Base-by-base conservation (phyloP, 2,797 vertebrate species). In the Esox masquinongy region DNA sequence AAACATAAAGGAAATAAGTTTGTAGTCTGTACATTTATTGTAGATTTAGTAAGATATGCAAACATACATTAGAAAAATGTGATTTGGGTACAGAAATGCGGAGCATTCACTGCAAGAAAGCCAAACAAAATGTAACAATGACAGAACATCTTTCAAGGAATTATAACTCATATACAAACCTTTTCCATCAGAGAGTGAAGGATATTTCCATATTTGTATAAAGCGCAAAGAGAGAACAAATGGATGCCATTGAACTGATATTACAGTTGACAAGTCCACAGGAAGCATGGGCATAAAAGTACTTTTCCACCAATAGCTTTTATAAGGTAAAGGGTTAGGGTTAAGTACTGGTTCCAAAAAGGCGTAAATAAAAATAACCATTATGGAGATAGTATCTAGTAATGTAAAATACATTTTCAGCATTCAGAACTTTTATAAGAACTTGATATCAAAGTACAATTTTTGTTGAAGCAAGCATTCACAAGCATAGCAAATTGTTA, bases 401-500 rank as follows among this genome's bases (percentile, higher is more conserved):
- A 16, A 71, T 59, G 76, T n/a, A 22, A 80, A 72, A 56, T 67
- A 24, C 39, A 56, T 72, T 49, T 17, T 15, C 15, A 59, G 36
- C 72, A 80, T 74, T 77, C 72, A 64, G 0, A 11, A 77, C 75
- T 73, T 61, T 47, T 66, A 63, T 26, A 53, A 24, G 47, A 74
- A 26, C 36, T 3, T 47, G 9, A 47, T 47, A 64, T 29, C 43
- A 39, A 61, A 17, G 36, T 4, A 26, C 43, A 24, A 56, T 14
- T 74, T 15, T 22, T 59, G 2, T 56, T 24, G 11, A 74, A 61
- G 70, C 36, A 83, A 34, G 72, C 68, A 76, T 81, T 77, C 17
- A 72, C 72, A 67, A 82, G 72, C 74, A 77, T 76, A 68, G 75
- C 74, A 75, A 74, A 9, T 22, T 2, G 8, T 22, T 59, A 59